Evolutionary conservation across 2,797 vertebrate species (phyloP), one percentile per base, ranked within the genome.

Genomic region (Petrocephalus sullivani): DNA sequence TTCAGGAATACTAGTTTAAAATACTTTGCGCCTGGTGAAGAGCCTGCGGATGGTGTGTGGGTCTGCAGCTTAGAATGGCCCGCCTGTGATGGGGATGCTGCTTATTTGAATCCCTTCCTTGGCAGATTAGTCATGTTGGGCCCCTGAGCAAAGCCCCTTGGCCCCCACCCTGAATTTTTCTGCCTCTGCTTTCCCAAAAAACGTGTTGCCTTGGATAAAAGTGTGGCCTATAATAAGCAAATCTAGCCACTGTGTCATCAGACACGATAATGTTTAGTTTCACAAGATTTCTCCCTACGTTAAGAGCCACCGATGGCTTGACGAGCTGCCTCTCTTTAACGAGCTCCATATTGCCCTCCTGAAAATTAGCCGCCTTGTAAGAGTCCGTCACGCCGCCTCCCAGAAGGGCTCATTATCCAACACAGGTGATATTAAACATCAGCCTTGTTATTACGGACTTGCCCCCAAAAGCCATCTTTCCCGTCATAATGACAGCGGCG

Each of bases 341-440:
- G 19, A 37, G 67, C 37, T 2, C 67, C 33, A 16, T 19, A 28
- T 4, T 4, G 19, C 19, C 67, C 14, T 41, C 37, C 33, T 41
- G 67, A 19, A 46, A 75, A 75, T 75, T 19, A 33, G 14, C 19
- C 37, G 19, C 67, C 16, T 41, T 41, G 28, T 28, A 75, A 41
- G 33, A 41, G 28, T 37, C 67, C 67, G 2, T 41, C 37, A 1
- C 16, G 19, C 67, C 6, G 46, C 71, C 7, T 78, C 71, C 71
- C 71, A 78, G 71, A 78, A n/a, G 71, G 71, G 14, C 71, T 78
- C 71, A 46, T 78, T 78, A 78, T 67, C 64, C 64, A 67, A 67
- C 6, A 2, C 16, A 5, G 16, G 33, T 3, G 37, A 46, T 46
- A 78, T 78, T 78, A 78, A 78, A 46, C 6, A 6, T 19, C 7